Conservation (phyloP, 2,797 vertebrate species). For the Aratinga solstitialis region DNA sequence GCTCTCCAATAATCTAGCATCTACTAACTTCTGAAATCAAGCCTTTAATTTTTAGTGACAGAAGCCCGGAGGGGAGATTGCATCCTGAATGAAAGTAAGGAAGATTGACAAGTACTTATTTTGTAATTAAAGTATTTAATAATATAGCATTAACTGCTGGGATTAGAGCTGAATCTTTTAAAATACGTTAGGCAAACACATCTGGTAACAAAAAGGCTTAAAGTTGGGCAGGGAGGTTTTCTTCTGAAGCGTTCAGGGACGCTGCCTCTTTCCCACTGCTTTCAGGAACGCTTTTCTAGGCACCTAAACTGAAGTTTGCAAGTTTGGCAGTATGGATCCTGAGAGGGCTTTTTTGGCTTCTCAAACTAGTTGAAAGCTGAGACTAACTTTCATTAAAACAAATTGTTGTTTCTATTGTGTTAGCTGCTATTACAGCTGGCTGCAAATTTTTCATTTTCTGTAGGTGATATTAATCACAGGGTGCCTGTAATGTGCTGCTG, state of each 20-base stretch:
- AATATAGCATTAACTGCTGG: neutral
- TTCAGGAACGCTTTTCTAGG: neutral
- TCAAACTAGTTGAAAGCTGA: neutral
- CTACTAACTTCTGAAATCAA: neutral
- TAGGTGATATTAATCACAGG: slow-evolving; percentile 62
- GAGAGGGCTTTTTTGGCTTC: neutral
- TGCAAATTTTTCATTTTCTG: slow-evolving; percentile 51
- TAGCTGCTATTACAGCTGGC: slow-evolving; percentile 22
- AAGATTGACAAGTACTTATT: neutral
- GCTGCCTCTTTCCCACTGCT: neutral
- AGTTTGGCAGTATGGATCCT: neutral
- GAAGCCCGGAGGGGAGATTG: neutral
- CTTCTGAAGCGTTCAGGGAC: neutral
- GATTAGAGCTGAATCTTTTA: slow-evolving; percentile 10
- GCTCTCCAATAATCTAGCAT: neutral
- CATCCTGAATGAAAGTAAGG: neutral
- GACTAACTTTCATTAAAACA: neutral
- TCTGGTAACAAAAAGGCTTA: neutral
- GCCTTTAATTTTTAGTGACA: neutral
- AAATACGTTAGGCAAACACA: neutral
- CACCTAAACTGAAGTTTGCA: neutral
- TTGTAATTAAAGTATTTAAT: slow-evolving; percentile 2
- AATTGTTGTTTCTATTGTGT: slow-evolving; percentile 12
- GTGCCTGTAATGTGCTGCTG: slow-evolving; percentile 43
- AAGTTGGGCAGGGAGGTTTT: neutral